phyloP scores from a whole-genome alignment of 2,888 invertebrate genomes.

The Lithophane semibrunnea region DNA sequence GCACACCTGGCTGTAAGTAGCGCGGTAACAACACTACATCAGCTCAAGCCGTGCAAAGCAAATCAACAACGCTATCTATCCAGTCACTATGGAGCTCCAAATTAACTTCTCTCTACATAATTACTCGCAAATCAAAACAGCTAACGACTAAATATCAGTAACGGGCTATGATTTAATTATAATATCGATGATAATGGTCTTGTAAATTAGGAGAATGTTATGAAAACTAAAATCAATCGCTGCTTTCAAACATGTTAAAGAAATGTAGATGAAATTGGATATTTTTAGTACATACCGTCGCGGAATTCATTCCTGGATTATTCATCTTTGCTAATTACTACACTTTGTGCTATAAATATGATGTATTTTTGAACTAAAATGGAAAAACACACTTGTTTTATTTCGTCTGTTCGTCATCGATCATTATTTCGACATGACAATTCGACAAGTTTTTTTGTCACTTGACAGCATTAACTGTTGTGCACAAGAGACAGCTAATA shows the following conservation, averaged over 20 bases:
- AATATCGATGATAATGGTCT: constrained; percentile 41
- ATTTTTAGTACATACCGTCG: constrained; percentile 81
- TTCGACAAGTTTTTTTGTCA: constrained; percentile 16
- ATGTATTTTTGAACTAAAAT: constrained; percentile 22
- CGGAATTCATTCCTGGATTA: constrained; percentile 85
- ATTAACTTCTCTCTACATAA: constrained; percentile 44
- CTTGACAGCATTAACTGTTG: neutral
- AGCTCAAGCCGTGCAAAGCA: constrained; percentile 89
- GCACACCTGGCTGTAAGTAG: constrained; percentile 89
- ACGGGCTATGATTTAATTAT: constrained; percentile 35
- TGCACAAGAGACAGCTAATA: constrained; percentile 18
- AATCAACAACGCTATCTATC: constrained; percentile 46
- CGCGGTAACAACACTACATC: constrained; percentile 80
- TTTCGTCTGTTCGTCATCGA: constrained; percentile 67
- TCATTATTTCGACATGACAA: constrained; percentile 27
- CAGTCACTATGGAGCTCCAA: constrained; percentile 42
- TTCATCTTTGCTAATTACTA: constrained; percentile 68
- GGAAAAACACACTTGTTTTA: constrained; percentile 7
- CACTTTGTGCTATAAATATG: neutral
- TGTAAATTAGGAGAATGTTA: constrained; percentile 38
- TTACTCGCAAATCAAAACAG: constrained; percentile 71
- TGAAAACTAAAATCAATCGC: constrained; percentile 36
- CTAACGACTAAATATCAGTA: constrained; percentile 48
- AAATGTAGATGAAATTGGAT: constrained; percentile 4
- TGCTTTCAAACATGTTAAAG: constrained; percentile 42